Percentiles rank a stretch among this genome's conserved stretches.
Evolutionary conservation across 2,888 invertebrate species (phyloP).

Genomic region (Tolmerus cingulatus): DNA sequence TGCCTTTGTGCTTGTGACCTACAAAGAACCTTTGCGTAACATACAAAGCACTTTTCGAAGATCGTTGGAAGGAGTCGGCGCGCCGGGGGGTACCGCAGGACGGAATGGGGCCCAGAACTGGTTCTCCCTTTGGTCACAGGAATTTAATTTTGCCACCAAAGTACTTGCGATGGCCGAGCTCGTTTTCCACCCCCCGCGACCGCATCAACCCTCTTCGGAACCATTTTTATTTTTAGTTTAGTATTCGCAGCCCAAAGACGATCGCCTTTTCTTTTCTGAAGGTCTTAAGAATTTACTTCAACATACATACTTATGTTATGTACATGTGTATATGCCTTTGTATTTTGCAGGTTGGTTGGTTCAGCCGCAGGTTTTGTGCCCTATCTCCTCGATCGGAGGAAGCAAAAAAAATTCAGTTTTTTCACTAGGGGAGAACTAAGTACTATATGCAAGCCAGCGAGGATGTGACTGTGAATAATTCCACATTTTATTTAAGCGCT

Average conservation of each 20-base stretch:
- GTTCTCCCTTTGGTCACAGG: slow-evolving; percentile 3
- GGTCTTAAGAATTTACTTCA: neutral
- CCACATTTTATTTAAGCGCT: neutral
- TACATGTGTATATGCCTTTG: neutral
- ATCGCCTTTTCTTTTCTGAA: neutral
- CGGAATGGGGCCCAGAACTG: slow-evolving; percentile 22
- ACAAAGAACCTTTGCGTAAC: slow-evolving; percentile 54
- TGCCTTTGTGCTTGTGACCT: slow-evolving; percentile 52
- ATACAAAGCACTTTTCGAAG: slow-evolving; percentile 12
- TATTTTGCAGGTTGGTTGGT: neutral
- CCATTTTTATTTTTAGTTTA: neutral
- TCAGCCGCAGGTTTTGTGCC: neutral
- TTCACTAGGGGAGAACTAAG: neutral
- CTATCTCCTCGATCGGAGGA: slow-evolving; percentile 30
- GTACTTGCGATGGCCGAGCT: slow-evolving; percentile 19
- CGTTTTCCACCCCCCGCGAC: neutral
- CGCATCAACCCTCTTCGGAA: neutral
- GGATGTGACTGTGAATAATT: slow-evolving; percentile 35
- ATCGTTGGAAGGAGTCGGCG: neutral
- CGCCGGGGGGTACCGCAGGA: neutral
- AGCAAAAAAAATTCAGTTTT: neutral
- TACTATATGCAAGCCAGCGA: neutral
- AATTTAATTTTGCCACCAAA: slow-evolving; percentile 36
- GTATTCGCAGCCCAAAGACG: neutral
- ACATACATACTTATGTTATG: neutral